Evolutionary conservation across 1,140 invertebrate genomes (phyloP).

Genomic region (Dufourea novaeangliae): DNA sequence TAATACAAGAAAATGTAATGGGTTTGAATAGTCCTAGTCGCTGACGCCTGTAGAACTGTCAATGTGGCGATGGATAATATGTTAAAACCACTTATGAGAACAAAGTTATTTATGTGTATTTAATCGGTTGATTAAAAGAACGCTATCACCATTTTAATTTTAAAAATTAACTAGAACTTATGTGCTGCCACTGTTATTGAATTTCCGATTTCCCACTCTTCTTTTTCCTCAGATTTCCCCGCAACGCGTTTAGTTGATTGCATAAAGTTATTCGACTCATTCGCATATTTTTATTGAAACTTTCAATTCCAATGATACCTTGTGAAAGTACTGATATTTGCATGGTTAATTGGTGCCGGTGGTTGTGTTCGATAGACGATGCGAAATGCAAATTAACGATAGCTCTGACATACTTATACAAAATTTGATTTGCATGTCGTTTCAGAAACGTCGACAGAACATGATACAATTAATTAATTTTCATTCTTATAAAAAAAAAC

Average conservation of each 20-base stretch:
- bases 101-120: no score
- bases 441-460: no score
- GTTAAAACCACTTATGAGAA: no score
- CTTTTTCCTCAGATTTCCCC: background rate
- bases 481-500: no score
- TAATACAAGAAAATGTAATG: no score
- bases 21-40: no score
- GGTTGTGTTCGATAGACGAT: background rate
- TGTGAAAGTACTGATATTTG: slow-evolving; percentile 32
- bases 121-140: no score
- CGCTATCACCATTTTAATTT: no score
- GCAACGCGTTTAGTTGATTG: background rate
- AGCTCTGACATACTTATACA: background rate
- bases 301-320: background rate
- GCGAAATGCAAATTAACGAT: background rate
- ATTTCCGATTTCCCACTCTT: background rate
- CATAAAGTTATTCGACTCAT: background rate
- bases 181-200: background rate
- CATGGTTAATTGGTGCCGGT: background rate
- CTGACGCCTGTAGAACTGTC: no score
- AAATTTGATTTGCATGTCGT: background rate
- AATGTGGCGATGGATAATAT: no score
- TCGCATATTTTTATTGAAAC: background rate
- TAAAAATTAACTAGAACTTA: background rate
- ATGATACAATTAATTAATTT: no score